Evolutionary conservation across 2,797 vertebrate genomes (phyloP), one percentile per base, ranked within the genome.

Genomic region (Pipistrellus pygmaeus): DNA sequence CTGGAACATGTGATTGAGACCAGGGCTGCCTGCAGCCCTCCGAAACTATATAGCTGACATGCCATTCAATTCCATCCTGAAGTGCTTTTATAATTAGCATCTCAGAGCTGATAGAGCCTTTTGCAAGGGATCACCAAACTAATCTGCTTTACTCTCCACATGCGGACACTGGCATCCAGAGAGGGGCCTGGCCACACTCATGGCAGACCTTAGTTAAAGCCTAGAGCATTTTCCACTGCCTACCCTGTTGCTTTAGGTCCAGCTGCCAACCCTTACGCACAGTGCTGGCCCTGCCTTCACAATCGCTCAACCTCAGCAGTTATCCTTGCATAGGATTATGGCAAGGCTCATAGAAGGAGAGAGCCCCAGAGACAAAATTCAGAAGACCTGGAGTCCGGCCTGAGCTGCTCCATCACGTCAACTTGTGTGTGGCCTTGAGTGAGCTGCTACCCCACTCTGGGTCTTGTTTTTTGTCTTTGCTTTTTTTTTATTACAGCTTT

Each of bases 11-110:
- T 90, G 53, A 83, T 90, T 75, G 53, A 94, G 80, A 86, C 78
- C 76, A 88, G 76, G 89, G 85, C 77, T 64, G 53, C 78, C 76
- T 53, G 85, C 46, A 48, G 80, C 51, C 44, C 64, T 92, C 51
- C 0, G 0, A 41, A 88, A 35, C 38, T 23, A 1, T 9, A 0
- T 6, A 41, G 55, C 64, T 32, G 55, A 86, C 41, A 32, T 21
- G 23, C 84, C n/a, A 6, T 72, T 87, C 60, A 78, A 5, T 72
- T 81, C 64, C 95, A 88, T 69, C 69, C 87, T 68, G 60, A 3
- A 8, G 92, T 27, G 46, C 48, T 88, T 96, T 93, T 96, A 91
- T 64, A 64, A 64, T 93, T 90, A 88, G 69, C 73, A 86, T 64
- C 91, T 83, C 85, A 30, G 84, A 94, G 66, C 80, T 14, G 3